A percentile compares a stretch with the other conserved stretches of the same genome.
Conservation (phyloP, 2,888 invertebrate species). For the Pristionchus japonicus region DNA sequence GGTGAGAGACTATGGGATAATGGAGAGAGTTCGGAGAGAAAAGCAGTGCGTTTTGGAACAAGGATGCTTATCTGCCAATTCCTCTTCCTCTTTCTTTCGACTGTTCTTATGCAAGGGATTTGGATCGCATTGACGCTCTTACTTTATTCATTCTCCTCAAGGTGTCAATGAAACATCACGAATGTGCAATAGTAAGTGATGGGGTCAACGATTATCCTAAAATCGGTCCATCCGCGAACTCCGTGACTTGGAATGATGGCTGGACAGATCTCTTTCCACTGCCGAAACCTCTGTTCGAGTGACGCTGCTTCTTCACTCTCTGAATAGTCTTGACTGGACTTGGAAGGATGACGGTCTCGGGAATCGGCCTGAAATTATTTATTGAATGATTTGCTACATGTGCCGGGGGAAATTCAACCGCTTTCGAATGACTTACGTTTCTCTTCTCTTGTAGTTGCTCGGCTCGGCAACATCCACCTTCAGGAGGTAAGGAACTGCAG, state of each 20-base stretch:
- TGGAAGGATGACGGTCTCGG: neutral
- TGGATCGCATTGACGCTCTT: neutral
- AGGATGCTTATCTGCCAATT: neutral
- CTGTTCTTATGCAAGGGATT: neutral
- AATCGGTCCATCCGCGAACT: neutral
- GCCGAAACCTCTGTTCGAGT: neutral
- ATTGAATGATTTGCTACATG: too few relatives aligned
- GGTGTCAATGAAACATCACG: neutral
- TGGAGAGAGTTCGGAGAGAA: neutral
- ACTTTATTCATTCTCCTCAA: neutral
- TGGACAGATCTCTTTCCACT: neutral
- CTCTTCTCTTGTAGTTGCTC: constrained; percentile 12
- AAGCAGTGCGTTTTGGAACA: constrained; percentile 10
- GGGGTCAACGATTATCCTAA: neutral
- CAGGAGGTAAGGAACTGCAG: constrained; percentile 17
- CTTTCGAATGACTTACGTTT: constrained; percentile 24
- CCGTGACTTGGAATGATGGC: neutral
- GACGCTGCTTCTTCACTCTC: neutral
- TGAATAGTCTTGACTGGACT: neutral
- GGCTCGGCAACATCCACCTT: neutral
- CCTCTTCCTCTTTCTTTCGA: neutral
- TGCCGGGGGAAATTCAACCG: neutral
- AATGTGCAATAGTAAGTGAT: neutral
- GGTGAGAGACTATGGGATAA: neutral
- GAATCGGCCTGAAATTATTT: neutral